Conservation (phyloP, 2,888 invertebrate species). For the Drosophila prostipennis region DNA sequence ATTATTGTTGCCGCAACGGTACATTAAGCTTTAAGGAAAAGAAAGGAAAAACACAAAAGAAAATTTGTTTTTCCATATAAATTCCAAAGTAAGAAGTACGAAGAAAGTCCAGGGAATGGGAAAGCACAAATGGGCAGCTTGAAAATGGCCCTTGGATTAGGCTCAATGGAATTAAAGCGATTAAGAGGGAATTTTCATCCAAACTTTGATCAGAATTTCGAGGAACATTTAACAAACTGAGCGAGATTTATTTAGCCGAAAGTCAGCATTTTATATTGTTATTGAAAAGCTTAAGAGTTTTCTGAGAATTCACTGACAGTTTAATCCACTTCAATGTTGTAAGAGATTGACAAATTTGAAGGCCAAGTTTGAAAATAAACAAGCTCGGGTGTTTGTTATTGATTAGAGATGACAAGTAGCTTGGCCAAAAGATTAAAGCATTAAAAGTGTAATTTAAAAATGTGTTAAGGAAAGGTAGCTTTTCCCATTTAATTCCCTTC, state of each 20-base stretch:
- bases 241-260: slow-evolving; percentile 2
- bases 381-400: not conserved
- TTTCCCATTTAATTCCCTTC: too few species aligned
- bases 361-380: slow-evolving; percentile 1
- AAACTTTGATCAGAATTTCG: slow-evolving; percentile 15
- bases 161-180: slow-evolving; percentile 36
- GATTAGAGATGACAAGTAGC: not conserved
- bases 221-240: slow-evolving; percentile 24
- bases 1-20: slow-evolving; percentile 77
- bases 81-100: slow-evolving; percentile 59
- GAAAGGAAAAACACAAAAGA: slow-evolving; percentile 22
- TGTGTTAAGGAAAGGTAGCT: too few species aligned
- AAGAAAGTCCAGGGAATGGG: slow-evolving; percentile 2
- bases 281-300: slow-evolving; percentile 25
- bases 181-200: slow-evolving; percentile 9
- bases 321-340: slow-evolving; percentile 5
- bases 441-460: not conserved
- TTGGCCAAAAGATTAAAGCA: not conserved
- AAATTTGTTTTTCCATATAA: slow-evolving; percentile 6
- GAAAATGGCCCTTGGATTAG: slow-evolving; percentile 53
- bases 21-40: slow-evolving; percentile 78
- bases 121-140: slow-evolving; percentile 22
- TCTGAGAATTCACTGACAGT: slow-evolving; percentile 3
- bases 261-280: slow-evolving; percentile 11
- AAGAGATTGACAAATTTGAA: not conserved